Evolutionary conservation across 2,888 invertebrate genomes (phyloP).

Genomic region (Actias luna): DNA sequence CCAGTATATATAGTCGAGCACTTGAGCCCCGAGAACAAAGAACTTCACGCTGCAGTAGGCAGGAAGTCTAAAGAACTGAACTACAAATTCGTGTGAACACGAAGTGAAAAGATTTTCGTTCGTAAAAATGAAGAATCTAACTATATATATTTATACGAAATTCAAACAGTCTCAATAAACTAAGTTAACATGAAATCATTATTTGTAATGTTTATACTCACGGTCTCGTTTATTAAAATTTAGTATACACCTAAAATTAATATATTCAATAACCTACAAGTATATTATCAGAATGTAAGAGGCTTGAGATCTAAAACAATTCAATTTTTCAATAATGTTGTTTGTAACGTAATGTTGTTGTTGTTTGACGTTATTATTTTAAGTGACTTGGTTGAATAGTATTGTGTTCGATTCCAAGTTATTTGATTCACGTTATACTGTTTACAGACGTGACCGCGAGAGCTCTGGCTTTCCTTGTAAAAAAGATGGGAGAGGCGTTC

Average conservation of each 20-base stretch:
- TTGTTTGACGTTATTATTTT: constrained; percentile 19
- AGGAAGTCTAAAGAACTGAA: background rate
- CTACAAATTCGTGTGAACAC: background rate
- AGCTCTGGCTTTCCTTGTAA: background rate
- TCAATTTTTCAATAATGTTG: background rate
- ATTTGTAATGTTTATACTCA: too few relatives aligned
- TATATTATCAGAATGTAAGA: background rate
- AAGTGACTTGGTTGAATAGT: constrained; percentile 20
- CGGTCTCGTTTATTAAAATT: too few relatives aligned
- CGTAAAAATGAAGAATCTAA: background rate
- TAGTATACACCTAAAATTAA: too few relatives aligned
- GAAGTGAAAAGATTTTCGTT: background rate
- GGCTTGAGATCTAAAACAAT: background rate
- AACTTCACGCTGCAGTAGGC: background rate
- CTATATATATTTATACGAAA: background rate
- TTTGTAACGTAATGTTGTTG: too few relatives aligned
- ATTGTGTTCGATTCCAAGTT: constrained; percentile 16
- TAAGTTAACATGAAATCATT: too few relatives aligned
- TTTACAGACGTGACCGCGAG: constrained; percentile 19
- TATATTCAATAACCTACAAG: background rate
- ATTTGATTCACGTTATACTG: constrained; percentile 19
- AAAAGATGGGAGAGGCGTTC: background rate
- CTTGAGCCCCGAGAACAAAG: background rate
- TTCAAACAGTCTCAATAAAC: background rate
- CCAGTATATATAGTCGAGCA: background rate